Base-by-base conservation (phyloP, 2,888 invertebrate genomes). In the Cotesia congregata region DNA sequence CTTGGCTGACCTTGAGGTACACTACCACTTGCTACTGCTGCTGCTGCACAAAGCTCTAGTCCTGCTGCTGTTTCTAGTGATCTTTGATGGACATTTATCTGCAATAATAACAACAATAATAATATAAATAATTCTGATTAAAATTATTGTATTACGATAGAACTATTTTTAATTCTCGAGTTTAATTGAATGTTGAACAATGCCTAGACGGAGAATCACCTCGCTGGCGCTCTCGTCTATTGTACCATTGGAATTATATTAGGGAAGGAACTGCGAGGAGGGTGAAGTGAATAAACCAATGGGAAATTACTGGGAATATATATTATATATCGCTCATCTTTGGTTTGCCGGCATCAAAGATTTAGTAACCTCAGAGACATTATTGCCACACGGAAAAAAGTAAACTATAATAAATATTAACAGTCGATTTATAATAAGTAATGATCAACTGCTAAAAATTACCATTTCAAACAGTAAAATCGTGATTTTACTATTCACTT, bases 1-100 rank as follows among this genome's bases (percentile, higher is more conserved):
- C 89, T 89, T 30, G 88, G 87, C 76, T 89, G 89, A 77, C 89
- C 89, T 83, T 89, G 89, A 72, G 89, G 89, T 76, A 89, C 88
- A 74, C 86, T 88, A 80, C 86, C 87, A 78, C 84, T 81, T 65
- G 84, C 50, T 50, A 50, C 50, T 50, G 50, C 50, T 50, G 50
- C 50, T 50, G 50, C 85, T 62, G 86, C 85, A 74, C 89, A 89
- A 64, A 89, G 82, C 79, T 89, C 89, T 41, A 89, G 82, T 64
- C 89, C 87, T 62, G 89, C 87, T 62, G 89, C 87, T 50, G 88
- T 86, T 80, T 89, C 89, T 78, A 89, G 80, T 1, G 89, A 87
- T 80, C 89, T 86, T 85, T 89, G 89, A 81, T 89, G 89, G 76
- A 89, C 88, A 77, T 89, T 89, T 82, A 89, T 83, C 89, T 89